Percentiles rank a stretch among this genome's conserved stretches.
These are phyloP conservation scores for Diaperis boleti DNA, from an alignment of 2,888 invertebrate genomes.

Conservation along the genomic window DNA sequence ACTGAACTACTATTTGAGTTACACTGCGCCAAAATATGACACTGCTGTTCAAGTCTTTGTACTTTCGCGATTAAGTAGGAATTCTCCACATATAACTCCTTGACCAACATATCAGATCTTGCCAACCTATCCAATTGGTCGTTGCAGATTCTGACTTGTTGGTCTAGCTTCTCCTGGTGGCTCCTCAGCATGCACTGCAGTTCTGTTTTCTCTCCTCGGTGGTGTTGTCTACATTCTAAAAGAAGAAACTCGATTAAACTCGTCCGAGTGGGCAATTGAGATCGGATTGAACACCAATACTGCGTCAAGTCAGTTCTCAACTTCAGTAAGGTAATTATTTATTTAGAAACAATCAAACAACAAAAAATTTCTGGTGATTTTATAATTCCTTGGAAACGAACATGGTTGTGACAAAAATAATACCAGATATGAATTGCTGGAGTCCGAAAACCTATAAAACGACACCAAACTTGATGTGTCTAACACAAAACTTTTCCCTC, in stretches of 20 bases:
- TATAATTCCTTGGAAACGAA: too few species aligned
- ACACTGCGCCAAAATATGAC: constrained; percentile 67
- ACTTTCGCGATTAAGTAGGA: constrained; percentile 79
- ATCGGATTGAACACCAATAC: too few species aligned
- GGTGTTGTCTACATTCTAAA: constrained; percentile 70
- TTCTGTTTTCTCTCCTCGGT: constrained; percentile 69
- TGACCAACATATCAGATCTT: constrained; percentile 80
- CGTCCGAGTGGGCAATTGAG: too few species aligned
- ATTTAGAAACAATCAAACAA: too few species aligned
- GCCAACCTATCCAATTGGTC: constrained; percentile 77
- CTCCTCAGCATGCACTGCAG: constrained; percentile 68
- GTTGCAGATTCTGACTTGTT: constrained; percentile 69
- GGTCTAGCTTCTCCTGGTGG: constrained; percentile 70
- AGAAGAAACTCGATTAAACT: constrained; percentile 26
- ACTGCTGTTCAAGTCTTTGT: constrained; percentile 71
- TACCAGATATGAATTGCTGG: too few species aligned
- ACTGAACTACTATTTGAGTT: constrained; percentile 53
- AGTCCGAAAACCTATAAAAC: too few species aligned
- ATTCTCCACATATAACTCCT: constrained; percentile 88
- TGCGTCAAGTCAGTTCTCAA: too few species aligned
- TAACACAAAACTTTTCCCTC: too few species aligned
- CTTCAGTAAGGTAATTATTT: too few species aligned
- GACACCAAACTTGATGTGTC: too few species aligned
- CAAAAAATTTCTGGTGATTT: too few species aligned
- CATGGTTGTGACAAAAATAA: too few species aligned